Base-by-base conservation (phyloP, 2,113 vertebrate genomes). In the Poeciliopsis retropinna region DNA sequence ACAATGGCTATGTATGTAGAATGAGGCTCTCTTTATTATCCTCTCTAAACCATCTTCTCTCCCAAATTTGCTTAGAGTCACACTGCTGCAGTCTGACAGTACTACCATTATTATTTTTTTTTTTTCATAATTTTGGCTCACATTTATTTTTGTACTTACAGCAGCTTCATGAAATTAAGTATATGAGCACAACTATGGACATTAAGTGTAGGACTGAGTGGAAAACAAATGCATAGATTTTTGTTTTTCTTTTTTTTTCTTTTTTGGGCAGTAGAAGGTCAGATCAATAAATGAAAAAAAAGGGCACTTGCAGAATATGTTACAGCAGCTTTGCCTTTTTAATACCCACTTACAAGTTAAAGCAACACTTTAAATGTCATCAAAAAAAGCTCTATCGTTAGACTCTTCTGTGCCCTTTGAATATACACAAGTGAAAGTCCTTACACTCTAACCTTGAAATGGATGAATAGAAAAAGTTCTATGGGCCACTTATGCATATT, bases 271-370 rank as follows among this genome's bases (percentile, higher is more conserved):
- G 69, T 71, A 92, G 85, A 93, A 92, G 92, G 90, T 92, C 87
- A 92, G 83, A 94, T 93, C 89, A 89, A 93, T 93, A 91, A 81
- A 81, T 80, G 72, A 89, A 87, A 89, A 85, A 90, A 87, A 60
- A 60, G 81, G 60, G 66, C 80, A 77, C 76, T 78, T 80, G 77
- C 78, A 89, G 79, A 90, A 88, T 81, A 85, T 81, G 75, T 47
- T 73, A 69, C 39, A 79, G 70, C 67, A 80, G 83, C 73, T 79
- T 84, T 44, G 62, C 62, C 54, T 83, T 81, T 85, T 66, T 84
- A 84, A 89, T 80, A 57, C 79, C 69, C 70, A 78, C 68, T 84
- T 87, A 86, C 90, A 89, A 85, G 79, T 84, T 86, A 85, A 77
- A 79, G 80, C 67, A 85, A 85, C 65, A 73, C 57, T 67, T 75